These are phyloP conservation scores for Cynodonichthys magdalenae DNA, from an alignment of 2,797 vertebrate species.

Conservation along the genomic window DNA sequence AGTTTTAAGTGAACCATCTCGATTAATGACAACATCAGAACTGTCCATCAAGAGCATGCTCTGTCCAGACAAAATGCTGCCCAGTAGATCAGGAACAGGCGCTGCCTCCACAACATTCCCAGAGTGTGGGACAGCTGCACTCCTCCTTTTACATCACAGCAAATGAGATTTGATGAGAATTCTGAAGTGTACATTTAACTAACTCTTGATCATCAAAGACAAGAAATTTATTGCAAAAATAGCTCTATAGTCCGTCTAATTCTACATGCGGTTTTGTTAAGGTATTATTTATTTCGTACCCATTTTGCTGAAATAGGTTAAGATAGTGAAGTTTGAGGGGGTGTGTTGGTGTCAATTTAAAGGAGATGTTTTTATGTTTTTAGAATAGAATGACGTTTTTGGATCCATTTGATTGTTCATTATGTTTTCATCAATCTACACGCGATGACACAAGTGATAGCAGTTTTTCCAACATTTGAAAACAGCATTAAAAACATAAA, in stretches of 20 bases:
- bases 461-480: no score
- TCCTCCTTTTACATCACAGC: slow-evolving; percentile 56
- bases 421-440: no score
- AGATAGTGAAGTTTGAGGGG: background rate
- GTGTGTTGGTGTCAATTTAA: background rate
- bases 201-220: background rate
- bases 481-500: background rate
- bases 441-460: no score
- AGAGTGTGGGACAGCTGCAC: slow-evolving; percentile 59
- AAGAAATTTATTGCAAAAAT: no score
- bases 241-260: no score
- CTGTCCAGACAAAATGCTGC: slow-evolving; percentile 94
- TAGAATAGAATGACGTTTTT: no score
- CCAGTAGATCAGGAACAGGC: slow-evolving; percentile 91
- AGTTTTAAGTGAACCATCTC: slow-evolving; percentile 92
- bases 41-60: slow-evolving; percentile 94
- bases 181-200: background rate
- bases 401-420: no score
- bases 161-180: slow-evolving; percentile 25
- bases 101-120: slow-evolving; percentile 79
- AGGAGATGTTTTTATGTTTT: background rate
- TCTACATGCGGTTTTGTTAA: no score
- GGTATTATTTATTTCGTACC: no score
- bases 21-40: slow-evolving; percentile 91
- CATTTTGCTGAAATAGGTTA: background rate